A percentile compares a stretch with the other conserved stretches of the same genome.
Conservation (phyloP, 2,888 invertebrate genomes). For the Drosophila kambysellisi region DNA sequence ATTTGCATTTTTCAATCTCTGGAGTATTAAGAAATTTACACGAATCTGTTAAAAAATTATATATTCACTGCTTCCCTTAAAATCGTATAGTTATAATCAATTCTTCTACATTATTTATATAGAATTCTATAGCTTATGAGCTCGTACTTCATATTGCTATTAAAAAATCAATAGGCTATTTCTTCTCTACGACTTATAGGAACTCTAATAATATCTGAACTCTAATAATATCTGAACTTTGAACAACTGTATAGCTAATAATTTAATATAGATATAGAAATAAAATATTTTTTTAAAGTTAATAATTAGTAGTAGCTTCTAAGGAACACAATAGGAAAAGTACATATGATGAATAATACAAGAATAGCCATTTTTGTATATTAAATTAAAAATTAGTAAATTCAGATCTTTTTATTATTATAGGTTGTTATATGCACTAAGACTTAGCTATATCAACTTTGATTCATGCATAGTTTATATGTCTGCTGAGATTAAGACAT, state of each 20-base stretch:
- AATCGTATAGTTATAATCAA: not conserved
- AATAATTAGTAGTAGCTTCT: not conserved
- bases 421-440: not conserved
- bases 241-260: not conserved
- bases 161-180: not conserved
- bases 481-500: not conserved
- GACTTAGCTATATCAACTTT: not conserved
- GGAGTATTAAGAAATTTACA: not conserved
- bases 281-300: not conserved
- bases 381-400: not conserved
- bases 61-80: not conserved
- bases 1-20: not conserved
- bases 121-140: not conserved
- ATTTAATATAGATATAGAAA: not conserved
- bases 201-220: not conserved
- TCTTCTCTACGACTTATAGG: rapidly evolving
- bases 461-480: not conserved
- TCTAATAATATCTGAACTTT: not conserved
- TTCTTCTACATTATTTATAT: not conserved
- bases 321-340: not conserved
- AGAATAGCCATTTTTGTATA: not conserved
- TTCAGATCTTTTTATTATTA: not conserved
- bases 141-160: not conserved
- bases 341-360: not conserved
- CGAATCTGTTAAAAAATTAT: not conserved